A percentile compares a stretch with the other conserved stretches of the same genome.
Evolutionary conservation across 1,140 invertebrate genomes (phyloP).

Genomic region (Archegozetes longisetosus): DNA sequence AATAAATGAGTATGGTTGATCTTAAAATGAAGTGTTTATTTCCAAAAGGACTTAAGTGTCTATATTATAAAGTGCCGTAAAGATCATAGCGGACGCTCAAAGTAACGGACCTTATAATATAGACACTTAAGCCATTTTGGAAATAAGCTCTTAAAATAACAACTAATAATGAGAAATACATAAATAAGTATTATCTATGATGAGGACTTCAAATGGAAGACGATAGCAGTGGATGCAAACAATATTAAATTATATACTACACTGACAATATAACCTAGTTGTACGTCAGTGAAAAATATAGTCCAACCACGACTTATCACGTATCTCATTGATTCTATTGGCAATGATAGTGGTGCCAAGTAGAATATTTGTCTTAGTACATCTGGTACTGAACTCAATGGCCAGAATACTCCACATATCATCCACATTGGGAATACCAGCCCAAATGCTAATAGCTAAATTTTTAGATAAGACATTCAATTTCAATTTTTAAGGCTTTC

Average conservation of each 20-base stretch:
- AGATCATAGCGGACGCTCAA: too few relatives aligned
- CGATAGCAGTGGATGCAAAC: neutral
- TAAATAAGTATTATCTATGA: neutral
- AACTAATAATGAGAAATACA: neutral
- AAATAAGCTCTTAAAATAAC: too few relatives aligned
- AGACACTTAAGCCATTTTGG: too few relatives aligned
- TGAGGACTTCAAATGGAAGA: slow-evolving; percentile 5
- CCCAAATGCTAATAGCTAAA: slow-evolving; percentile 50
- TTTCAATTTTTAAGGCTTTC: neutral
- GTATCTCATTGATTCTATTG: slow-evolving; percentile 26
- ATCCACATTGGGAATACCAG: slow-evolving; percentile 80
- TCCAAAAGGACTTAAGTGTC: too few relatives aligned
- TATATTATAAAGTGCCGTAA: too few relatives aligned
- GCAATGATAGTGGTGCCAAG: slow-evolving; percentile 70
- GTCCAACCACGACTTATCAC: slow-evolving; percentile 32
- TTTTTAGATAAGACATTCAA: slow-evolving; percentile 55
- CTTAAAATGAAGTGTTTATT: too few relatives aligned
- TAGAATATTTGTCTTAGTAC: slow-evolving; percentile 61
- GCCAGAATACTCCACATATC: slow-evolving; percentile 68
- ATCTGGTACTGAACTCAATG: slow-evolving; percentile 75
- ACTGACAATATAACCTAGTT: neutral
- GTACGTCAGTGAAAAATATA: neutral
- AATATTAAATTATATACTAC: neutral
- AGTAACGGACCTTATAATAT: too few relatives aligned
- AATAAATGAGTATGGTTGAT: too few relatives aligned